phyloP scores from a whole-genome alignment of 1,140 invertebrate species.

The Heliconius hewitsoni region DNA sequence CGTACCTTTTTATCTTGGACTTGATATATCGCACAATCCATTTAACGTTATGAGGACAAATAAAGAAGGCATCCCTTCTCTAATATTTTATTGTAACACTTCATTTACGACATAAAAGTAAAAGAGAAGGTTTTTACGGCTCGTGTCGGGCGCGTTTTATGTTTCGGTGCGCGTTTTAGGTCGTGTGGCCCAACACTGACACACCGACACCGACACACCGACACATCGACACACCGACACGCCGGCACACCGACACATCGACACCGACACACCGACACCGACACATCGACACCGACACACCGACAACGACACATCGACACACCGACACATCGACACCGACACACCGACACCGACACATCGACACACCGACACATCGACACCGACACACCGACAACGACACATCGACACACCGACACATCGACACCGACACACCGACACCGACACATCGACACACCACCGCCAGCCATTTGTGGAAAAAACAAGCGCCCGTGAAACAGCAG shows the following conservation, averaged over 20 bases:
- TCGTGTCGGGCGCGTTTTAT: background rate
- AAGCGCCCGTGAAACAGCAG: background rate
- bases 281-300: too few relatives aligned
- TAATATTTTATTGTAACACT: background rate
- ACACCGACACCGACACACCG: background rate
- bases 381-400: too few relatives aligned
- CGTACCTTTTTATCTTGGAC: background rate
- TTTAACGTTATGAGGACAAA: background rate
- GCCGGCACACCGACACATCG: background rate
- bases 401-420: too few relatives aligned
- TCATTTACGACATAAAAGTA: constrained; percentile 4
- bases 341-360: too few relatives aligned
- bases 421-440: too few relatives aligned
- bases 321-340: too few relatives aligned
- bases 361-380: background rate
- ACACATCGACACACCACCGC: background rate
- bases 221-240: background rate
- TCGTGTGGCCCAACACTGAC: background rate
- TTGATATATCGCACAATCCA: background rate
- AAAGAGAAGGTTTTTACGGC: background rate
- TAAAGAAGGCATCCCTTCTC: background rate
- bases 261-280: too few relatives aligned
- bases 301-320: too few relatives aligned
- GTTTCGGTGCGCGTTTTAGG: background rate
- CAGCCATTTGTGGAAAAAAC: constrained; percentile 12